phyloP scores from a whole-genome alignment of 1,140 invertebrate genomes.

The Arctopsyche grandis region DNA sequence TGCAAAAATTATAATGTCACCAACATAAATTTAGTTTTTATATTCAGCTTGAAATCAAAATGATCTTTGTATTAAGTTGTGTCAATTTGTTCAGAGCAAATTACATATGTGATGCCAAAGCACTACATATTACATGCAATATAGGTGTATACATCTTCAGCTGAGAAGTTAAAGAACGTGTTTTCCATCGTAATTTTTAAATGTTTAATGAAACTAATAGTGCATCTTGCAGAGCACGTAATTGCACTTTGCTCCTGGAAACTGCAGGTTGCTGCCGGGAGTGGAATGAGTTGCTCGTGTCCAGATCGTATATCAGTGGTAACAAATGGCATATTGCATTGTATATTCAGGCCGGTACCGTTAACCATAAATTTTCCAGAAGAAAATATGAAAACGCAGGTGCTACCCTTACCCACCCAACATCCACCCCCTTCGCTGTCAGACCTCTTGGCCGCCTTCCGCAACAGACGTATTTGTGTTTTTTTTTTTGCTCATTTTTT shows the following conservation, averaged over 20 bases:
- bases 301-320: slow-evolving; percentile 39
- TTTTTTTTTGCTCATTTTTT: not conserved
- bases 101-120: too few relatives aligned
- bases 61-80: too few relatives aligned
- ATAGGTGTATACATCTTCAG: too few relatives aligned
- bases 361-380: slow-evolving; percentile 46
- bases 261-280: not conserved
- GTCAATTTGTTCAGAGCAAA: too few relatives aligned
- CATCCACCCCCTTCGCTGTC: slow-evolving; percentile 1
- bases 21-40: too few relatives aligned
- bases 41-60: too few relatives aligned
- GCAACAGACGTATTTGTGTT: not conserved
- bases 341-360: slow-evolving; percentile 48
- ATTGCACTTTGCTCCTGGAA: not conserved
- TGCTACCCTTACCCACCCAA: not conserved
- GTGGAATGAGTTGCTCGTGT: slow-evolving; percentile 30
- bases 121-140: too few relatives aligned
- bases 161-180: too few relatives aligned
- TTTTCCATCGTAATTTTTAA: too few relatives aligned
- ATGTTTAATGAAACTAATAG: too few relatives aligned
- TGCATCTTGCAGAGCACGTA: not conserved
- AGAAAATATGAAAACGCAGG: slow-evolving; percentile 49
- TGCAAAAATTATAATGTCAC: too few relatives aligned
- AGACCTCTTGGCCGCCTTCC: slow-evolving; percentile 27
- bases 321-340: slow-evolving; percentile 48